Conservation (phyloP, 2,797 vertebrate genomes). For the Hapalemur alaotrensis region DNA sequence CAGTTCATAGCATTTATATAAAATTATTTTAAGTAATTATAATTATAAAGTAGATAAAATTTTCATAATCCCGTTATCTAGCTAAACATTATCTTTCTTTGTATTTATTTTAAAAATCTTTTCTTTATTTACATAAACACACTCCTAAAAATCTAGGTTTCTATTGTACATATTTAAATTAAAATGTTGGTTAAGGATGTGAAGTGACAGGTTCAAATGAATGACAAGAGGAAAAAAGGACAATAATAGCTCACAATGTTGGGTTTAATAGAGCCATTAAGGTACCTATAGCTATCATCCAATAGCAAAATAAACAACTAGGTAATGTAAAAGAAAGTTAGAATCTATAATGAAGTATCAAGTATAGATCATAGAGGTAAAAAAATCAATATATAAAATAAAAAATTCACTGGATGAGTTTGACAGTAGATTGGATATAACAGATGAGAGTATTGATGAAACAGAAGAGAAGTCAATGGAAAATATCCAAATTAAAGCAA, state of each 20-base stretch:
- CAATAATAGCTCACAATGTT: not conserved
- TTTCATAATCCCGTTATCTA: not conserved
- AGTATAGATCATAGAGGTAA: not conserved
- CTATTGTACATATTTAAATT: not conserved
- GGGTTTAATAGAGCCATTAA: not conserved
- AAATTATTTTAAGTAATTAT: not conserved
- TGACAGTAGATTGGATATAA: not conserved
- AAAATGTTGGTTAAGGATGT: not conserved
- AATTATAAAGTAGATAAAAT: not conserved
- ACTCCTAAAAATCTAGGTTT: not conserved
- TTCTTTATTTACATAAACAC: not conserved
- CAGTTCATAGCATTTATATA: not conserved
- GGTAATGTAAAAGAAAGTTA: not conserved
- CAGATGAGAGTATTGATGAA: not conserved
- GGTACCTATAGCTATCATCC: not conserved
- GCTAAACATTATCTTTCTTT: not conserved
- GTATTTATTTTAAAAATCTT: not conserved
- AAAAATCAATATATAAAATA: not conserved
- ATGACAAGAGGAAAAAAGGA: not conserved
- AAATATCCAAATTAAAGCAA: not conserved
- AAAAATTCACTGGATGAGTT: not conserved
- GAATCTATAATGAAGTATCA: not conserved
- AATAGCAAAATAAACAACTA: not conserved
- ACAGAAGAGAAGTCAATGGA: not conserved
- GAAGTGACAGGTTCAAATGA: not conserved